Evolutionary conservation across 1,140 invertebrate species (phyloP).

Genomic region (Stegodyphus dumicola): DNA sequence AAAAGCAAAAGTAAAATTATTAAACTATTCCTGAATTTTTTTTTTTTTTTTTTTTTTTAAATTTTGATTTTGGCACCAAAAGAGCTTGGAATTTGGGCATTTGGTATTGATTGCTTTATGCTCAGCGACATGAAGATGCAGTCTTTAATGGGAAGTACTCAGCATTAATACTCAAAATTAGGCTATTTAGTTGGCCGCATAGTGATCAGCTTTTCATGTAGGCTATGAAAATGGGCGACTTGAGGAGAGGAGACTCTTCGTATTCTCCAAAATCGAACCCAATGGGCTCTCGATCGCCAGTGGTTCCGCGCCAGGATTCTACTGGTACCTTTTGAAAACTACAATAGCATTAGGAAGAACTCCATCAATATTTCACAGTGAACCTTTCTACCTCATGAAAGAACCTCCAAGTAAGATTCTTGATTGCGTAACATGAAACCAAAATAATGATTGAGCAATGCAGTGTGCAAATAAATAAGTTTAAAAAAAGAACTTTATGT

Average conservation of each 20-base stretch:
- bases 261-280: constrained; percentile 96
- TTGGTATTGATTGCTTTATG: too few relatives aligned
- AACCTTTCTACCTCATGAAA: constrained; percentile 98
- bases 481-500: too few relatives aligned
- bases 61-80: too few relatives aligned
- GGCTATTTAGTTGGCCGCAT: background rate
- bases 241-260: constrained; percentile 83
- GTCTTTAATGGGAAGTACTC: too few relatives aligned
- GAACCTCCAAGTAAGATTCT: constrained; percentile 84
- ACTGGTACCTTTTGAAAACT: constrained; percentile 96
- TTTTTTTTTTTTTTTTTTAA: too few relatives aligned
- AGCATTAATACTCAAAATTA: background rate
- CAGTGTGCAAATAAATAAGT: too few relatives aligned
- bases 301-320: constrained; percentile 80
- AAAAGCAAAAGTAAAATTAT: too few relatives aligned
- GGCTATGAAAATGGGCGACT: constrained; percentile 58
- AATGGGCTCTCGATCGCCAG: constrained; percentile 85
- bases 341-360: constrained; percentile 97
- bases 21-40: too few relatives aligned
- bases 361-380: constrained; percentile 86
- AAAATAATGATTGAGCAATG: too few relatives aligned
- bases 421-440: too few relatives aligned
- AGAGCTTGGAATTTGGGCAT: too few relatives aligned
- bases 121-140: too few relatives aligned
- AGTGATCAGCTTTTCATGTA: background rate